Evolutionary conservation across 2,888 invertebrate genomes (phyloP), one percentile per base, ranked within the genome.

Genomic region (Archips crataeganus): DNA sequence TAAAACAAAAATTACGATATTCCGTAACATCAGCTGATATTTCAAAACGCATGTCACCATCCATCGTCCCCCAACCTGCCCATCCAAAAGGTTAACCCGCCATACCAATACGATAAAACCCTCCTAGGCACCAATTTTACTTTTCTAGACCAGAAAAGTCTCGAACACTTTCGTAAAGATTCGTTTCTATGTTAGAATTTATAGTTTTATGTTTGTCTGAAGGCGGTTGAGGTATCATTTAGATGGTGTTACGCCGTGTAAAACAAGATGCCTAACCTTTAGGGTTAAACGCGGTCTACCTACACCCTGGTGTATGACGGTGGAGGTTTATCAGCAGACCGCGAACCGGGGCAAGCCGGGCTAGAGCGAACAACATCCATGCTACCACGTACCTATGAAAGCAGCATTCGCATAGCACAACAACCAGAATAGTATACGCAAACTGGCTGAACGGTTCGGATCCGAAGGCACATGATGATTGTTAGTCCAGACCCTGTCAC

Each of bases 361-460:
- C n/a, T n/a, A 49, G 49, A 49, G 32, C 45, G 32, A 2, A 45
- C 59, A 67, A 72, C 61, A 65, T 61, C 71, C 61, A 72, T 67
- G 66, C 64, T 66, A 36, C 68, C 39, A 63, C 73, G 63, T 73
- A 73, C 73, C 73, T 73, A 73, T 73, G 73, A 69, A 73, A 73
- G 73, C 73, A 73, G 68, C 69, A 71, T 71, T 66, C 67, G 73
- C 69, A 73, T 68, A 47, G 47, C 45, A 47, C 45, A 36, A 60
- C 68, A 51, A 61, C 63, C 70, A 66, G 67, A 67, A 62, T 61
- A 72, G 57, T 57, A 51, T 64, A 60, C 60, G 60, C 57, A 67
- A 57, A 57, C 66, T 67, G 71, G 71, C 62, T 57, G 63, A 45
- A 60, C 32, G 63, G 63, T 45, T 63, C 63, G 63, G 63, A 47